These are phyloP conservation scores for Octopus sinensis DNA, from an alignment of 1,140 invertebrate genomes.

Conservation along the genomic window DNA sequence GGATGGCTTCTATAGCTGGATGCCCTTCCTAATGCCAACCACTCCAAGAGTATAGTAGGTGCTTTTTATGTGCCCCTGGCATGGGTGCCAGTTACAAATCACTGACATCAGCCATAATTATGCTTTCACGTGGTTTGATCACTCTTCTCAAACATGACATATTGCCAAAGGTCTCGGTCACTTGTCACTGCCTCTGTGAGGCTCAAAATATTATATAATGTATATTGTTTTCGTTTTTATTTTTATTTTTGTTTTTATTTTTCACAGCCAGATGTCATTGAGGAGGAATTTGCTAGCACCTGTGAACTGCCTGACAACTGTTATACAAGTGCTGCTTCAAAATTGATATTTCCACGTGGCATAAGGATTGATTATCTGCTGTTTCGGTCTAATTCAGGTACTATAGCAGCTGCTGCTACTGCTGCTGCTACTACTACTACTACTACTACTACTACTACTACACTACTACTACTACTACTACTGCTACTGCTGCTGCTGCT, in stretches of 20 bases:
- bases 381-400: constrained; percentile 60
- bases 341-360: constrained; percentile 67
- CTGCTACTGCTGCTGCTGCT: not conserved
- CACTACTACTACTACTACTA: no score
- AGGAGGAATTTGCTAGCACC: constrained; percentile 64
- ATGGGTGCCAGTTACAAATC: no score
- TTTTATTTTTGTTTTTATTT: constrained; percentile 22
- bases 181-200: no score
- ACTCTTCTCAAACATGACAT: no score
- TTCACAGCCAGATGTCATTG: constrained; percentile 32
- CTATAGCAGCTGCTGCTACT: constrained; percentile 19
- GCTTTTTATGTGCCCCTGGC: no score
- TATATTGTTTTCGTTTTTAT: constrained; percentile 17
- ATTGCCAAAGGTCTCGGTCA: no score
- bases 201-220: not conserved
- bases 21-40: no score
- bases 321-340: constrained; percentile 67
- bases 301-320: constrained; percentile 79
- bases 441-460: constrained; percentile 14
- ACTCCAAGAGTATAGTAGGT: no score
- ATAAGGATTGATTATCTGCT: constrained; percentile 90
- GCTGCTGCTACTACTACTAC: constrained; percentile 22
- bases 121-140: no score
- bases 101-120: no score
- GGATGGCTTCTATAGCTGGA: no score